phyloP scores from a whole-genome alignment of 2,888 invertebrate species.

The Eledone cirrhosa region DNA sequence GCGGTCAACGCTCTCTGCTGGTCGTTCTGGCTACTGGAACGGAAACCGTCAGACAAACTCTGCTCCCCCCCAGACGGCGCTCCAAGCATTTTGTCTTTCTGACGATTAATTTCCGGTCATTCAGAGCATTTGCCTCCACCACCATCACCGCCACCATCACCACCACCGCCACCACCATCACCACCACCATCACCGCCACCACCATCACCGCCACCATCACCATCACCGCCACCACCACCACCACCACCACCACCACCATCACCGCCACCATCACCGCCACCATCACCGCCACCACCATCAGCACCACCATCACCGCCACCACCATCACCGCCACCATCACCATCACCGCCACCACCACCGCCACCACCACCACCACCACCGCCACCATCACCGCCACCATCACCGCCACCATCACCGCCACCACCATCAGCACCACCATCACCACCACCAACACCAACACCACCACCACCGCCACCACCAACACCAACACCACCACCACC shows the following conservation, averaged over 20 bases:
- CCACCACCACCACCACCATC: too few species aligned
- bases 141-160: constrained; percentile 24
- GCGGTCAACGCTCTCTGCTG: not conserved
- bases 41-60: not conserved
- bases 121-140: constrained; percentile 5
- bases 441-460: too few species aligned
- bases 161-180: not conserved
- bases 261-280: too few species aligned
- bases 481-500: too few species aligned
- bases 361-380: constrained; percentile 23
- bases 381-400: too few species aligned
- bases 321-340: too few species aligned
- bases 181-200: constrained; percentile 12
- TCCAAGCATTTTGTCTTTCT: not conserved
- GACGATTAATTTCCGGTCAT: not conserved
- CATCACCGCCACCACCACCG: not conserved
- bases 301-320: too few species aligned
- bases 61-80: not conserved
- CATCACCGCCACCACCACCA: not conserved
- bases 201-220: constrained; percentile 15
- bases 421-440: too few species aligned
- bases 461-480: too few species aligned
- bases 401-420: not conserved
- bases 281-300: too few species aligned
- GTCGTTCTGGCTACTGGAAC: not conserved